Evolutionary conservation across 1,140 invertebrate species (phyloP).

Genomic region (Halyomorpha halys): DNA sequence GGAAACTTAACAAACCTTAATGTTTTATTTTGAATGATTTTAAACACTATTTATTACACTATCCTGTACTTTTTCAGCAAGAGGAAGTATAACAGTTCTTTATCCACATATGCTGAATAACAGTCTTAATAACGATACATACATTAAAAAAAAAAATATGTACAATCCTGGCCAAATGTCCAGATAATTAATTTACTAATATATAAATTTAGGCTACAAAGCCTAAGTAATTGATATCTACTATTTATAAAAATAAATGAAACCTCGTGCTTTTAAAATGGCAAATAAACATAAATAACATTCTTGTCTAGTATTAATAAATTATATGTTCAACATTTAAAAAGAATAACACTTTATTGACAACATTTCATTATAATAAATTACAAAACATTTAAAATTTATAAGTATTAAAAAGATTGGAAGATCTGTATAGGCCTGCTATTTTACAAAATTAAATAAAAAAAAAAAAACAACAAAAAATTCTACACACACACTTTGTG

Average conservation of each 20-base stretch:
- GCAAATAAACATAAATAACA: conserved; percentile 14
- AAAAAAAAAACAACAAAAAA: conserved; percentile 14
- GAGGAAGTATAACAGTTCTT: no score
- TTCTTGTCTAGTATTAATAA: conserved; percentile 5
- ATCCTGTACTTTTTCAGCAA: no score
- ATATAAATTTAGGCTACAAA: not conserved
- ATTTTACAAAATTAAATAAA: conserved; percentile 23
- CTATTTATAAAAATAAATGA: conserved; percentile 14
- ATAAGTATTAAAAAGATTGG: conserved; percentile 21
- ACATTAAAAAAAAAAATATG: conserved; percentile 2
- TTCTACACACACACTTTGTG: no score
- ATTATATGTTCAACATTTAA: conserved; percentile 10
- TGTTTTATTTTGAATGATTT: no score
- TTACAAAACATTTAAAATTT: conserved; percentile 20
- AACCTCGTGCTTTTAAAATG: conserved; percentile 5
- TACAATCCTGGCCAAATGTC: conserved; percentile 2
- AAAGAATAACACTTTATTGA: conserved; percentile 22
- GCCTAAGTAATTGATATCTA: conserved; percentile 2
- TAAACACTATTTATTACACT: no score
- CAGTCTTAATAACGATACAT: not conserved
- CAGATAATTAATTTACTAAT: conserved; percentile 4
- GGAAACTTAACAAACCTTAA: no score
- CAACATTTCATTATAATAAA: conserved; percentile 22
- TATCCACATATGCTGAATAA: no score
- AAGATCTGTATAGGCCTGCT: conserved; percentile 28